Percentiles rank a stretch among this genome's conserved stretches.
phyloP scores from a whole-genome alignment of 2,888 invertebrate species.

The Dorcus parallelipipedus region DNA sequence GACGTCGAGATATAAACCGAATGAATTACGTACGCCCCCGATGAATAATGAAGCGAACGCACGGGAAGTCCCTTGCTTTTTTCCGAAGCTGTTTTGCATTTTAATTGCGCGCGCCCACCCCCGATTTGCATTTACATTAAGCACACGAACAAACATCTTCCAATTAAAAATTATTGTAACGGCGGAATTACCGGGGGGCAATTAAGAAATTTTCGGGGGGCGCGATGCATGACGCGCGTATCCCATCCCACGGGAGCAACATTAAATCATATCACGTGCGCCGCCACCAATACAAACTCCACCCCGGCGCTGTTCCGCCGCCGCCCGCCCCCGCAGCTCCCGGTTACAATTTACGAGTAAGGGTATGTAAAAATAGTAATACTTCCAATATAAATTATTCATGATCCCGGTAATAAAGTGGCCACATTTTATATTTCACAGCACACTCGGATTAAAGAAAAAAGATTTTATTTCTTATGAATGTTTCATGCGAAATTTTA shows the following conservation, averaged over 20 bases:
- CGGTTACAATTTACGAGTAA: conserved; percentile 29
- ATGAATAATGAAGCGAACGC: too few relatives aligned
- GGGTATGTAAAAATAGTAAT: conserved; percentile 28
- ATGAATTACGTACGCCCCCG: too few relatives aligned
- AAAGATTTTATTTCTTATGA: conserved; percentile 14
- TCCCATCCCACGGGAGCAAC: conserved; percentile 21
- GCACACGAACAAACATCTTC: too few relatives aligned
- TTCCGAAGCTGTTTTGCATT: too few relatives aligned
- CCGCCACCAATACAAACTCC: conserved; percentile 19
- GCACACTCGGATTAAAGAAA: conserved; percentile 13
- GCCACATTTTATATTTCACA: conserved; percentile 24
- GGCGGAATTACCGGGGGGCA: too few relatives aligned
- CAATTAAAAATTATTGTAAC: too few relatives aligned
- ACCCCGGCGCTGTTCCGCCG: conserved; percentile 7
- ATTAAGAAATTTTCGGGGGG: too few relatives aligned
- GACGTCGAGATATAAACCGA: too few relatives aligned
- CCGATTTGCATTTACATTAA: too few relatives aligned
- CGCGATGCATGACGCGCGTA: conserved; percentile 19
- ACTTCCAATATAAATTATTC: conserved; percentile 26
- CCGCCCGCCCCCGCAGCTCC: conserved; percentile 6
- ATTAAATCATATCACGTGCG: conserved; percentile 34
- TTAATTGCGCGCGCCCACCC: too few relatives aligned
- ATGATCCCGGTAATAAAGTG: conserved; percentile 30
- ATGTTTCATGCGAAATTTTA: conserved; percentile 12
- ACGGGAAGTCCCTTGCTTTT: too few relatives aligned